These are phyloP conservation scores for Scopus umbretta DNA, from an alignment of 2,113 vertebrate species.

Conservation along the genomic window DNA sequence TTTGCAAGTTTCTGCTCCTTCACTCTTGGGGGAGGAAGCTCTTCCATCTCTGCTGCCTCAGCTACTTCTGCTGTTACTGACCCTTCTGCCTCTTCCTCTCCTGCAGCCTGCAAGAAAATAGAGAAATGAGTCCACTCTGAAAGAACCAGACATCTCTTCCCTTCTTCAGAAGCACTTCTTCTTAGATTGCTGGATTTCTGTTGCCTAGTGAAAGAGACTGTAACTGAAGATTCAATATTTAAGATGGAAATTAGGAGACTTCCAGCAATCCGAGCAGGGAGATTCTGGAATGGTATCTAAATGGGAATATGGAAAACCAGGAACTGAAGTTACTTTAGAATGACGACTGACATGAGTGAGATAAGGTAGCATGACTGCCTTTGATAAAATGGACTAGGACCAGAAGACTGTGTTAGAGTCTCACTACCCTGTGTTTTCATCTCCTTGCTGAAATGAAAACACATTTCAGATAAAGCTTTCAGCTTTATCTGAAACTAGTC, in stretches of 20 bases:
- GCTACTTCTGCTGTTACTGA: neutral
- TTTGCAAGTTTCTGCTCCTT: slow-evolving; percentile 84
- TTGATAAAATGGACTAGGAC: neutral
- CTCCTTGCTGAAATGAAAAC: no score
- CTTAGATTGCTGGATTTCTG: neutral
- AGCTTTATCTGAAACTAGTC: neutral
- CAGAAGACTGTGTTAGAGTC: neutral
- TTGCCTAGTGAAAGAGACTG: neutral
- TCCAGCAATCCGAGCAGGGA: neutral
- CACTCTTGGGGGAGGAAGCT: slow-evolving; percentile 12
- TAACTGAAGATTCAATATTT: neutral
- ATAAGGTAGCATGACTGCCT: neutral
- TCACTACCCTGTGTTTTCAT: neutral
- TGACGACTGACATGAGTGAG: neutral
- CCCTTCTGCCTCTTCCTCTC: neutral
- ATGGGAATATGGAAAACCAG: neutral
- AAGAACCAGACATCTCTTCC: neutral
- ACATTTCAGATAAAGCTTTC: no score
- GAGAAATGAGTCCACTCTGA: neutral
- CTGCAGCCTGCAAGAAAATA: neutral
- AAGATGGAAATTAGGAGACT: neutral
- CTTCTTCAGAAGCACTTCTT: neutral
- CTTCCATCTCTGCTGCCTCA: slow-evolving; percentile 12
- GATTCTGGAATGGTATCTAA: neutral
- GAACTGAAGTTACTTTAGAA: neutral